A percentile compares a stretch with the other conserved stretches of the same genome.
phyloP scores from a whole-genome alignment of 2,888 invertebrate genomes.

The Oscheius onirici region DNA sequence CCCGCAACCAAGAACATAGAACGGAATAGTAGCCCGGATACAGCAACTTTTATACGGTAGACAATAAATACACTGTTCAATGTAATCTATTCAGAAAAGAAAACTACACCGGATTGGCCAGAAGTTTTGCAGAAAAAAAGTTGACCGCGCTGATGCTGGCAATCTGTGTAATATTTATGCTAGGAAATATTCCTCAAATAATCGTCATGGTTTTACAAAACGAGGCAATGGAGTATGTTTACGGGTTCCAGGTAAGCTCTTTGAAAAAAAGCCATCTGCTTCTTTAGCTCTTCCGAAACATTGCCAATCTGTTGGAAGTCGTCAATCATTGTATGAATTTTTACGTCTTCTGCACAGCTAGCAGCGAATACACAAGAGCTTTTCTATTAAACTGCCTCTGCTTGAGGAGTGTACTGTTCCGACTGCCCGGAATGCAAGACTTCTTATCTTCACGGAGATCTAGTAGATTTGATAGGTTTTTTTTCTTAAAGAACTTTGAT shows the following conservation, averaged over 20 bases:
- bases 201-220: constrained; percentile 68
- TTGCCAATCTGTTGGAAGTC: constrained; percentile 69
- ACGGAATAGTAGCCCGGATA: constrained; percentile 26
- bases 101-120: constrained; percentile 49
- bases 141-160: constrained; percentile 67
- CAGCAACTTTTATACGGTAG: constrained; percentile 8
- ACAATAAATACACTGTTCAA: not conserved
- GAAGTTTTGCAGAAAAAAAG: constrained; percentile 67
- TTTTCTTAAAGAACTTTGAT: not conserved
- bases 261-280: constrained; percentile 5
- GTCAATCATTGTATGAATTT: constrained; percentile 71
- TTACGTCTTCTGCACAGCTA: constrained; percentile 71
- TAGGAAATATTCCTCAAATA: constrained; percentile 70
- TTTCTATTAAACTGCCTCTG: constrained; percentile 61
- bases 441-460: constrained; percentile 39
- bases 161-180: constrained; percentile 68
- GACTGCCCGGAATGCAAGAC: constrained; percentile 38
- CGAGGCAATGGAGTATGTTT: constrained; percentile 59
- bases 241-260: constrained; percentile 60
- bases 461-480: constrained; percentile 39
- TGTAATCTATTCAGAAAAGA: constrained; percentile 34
- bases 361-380: constrained; percentile 61
- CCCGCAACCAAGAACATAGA: constrained; percentile 8
- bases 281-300: constrained; percentile 65
- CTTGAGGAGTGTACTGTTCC: constrained; percentile 37